Evolutionary conservation across 2,797 vertebrate species (phyloP).

Genomic region (Anguilla megastoma): DNA sequence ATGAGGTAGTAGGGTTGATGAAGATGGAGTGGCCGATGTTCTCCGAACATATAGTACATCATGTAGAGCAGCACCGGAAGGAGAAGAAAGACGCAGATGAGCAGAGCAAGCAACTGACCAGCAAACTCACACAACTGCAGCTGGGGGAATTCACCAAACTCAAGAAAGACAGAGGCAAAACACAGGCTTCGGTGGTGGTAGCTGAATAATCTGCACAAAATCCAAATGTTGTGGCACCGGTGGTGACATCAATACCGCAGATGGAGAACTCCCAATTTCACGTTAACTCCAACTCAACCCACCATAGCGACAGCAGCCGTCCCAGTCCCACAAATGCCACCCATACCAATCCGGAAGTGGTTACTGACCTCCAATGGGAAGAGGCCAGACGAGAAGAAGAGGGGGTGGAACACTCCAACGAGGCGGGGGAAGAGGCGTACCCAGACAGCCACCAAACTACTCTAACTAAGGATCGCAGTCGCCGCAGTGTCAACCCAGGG

Average conservation of each 20-base stretch:
- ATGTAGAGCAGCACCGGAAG: neutral
- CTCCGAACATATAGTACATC: too few species aligned
- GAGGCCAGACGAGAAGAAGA: neutral
- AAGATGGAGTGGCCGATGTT: too few species aligned
- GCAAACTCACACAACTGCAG: neutral
- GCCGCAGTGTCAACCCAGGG: neutral
- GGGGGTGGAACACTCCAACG: neutral
- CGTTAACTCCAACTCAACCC: neutral
- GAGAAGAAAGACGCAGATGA: conserved; percentile 15
- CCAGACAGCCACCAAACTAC: neutral
- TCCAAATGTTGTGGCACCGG: neutral
- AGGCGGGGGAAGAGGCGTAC: neutral
- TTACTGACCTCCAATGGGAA: neutral
- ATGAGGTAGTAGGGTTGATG: too few species aligned
- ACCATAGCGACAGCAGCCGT: neutral
- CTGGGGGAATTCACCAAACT: neutral
- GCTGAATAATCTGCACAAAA: neutral
- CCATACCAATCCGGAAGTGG: neutral
- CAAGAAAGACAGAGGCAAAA: neutral
- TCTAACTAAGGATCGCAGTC: neutral
- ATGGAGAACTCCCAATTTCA: neutral
- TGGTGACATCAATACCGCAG: neutral
- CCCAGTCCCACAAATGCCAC: neutral
- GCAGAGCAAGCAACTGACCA: neutral
- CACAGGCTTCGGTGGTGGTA: neutral